Evolutionary conservation across 2,797 vertebrate genomes (phyloP).

Genomic region (Melanotaenia nigrans): DNA sequence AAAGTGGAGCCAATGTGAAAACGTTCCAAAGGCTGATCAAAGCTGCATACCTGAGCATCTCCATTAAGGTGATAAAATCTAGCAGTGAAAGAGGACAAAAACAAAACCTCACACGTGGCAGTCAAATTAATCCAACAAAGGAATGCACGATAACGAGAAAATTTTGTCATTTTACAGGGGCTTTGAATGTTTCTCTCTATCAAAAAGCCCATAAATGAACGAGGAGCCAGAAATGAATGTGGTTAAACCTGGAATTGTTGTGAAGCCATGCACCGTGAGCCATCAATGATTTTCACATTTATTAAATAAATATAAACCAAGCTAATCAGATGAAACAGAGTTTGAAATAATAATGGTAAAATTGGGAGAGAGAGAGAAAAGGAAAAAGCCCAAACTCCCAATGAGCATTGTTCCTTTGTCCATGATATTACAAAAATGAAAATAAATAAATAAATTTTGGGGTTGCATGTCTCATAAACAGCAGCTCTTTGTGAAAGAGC

Average conservation of each 20-base stretch:
- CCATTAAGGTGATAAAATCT: slow-evolving; percentile 75
- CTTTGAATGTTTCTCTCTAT: slow-evolving; percentile 20
- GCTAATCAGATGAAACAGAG: background rate
- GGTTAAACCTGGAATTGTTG: background rate
- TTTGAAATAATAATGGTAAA: background rate
- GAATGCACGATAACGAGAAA: slow-evolving; percentile 56
- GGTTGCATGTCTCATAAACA: background rate
- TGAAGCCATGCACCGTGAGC: background rate
- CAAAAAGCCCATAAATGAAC: slow-evolving; percentile 16
- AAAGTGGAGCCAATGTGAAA: slow-evolving; percentile 74
- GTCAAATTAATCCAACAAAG: slow-evolving; percentile 48
- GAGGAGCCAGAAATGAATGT: background rate
- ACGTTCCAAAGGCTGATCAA: slow-evolving; percentile 74
- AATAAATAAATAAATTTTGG: background rate
- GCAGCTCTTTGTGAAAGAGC: slow-evolving; percentile 11
- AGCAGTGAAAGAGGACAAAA: slow-evolving; percentile 45
- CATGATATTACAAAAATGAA: background rate
- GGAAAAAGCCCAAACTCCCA: background rate
- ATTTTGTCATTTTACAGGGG: slow-evolving; percentile 39
- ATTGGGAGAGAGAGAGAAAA: background rate
- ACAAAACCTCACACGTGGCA: slow-evolving; percentile 62
- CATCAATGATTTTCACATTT: background rate
- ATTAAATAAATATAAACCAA: slow-evolving; percentile 3
- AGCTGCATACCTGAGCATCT: slow-evolving; percentile 73
- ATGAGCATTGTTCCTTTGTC: background rate